Evolutionary conservation across 37 sponge, comb jelly and placozoan species (phyloP).

Genomic region (Theonella swinhoei): DNA sequence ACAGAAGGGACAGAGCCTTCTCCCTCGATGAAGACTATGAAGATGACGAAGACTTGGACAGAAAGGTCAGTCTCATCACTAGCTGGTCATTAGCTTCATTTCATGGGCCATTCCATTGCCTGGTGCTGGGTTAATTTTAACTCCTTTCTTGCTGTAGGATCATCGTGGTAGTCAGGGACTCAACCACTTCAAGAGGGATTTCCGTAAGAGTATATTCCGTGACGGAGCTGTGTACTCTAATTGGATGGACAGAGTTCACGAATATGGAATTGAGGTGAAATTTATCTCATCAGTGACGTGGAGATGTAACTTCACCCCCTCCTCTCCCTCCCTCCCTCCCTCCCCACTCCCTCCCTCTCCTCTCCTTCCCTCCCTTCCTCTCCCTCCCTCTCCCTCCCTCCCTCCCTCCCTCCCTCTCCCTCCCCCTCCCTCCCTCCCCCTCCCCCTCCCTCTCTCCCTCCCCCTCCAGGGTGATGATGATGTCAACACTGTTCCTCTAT

Average conservation of each 20-base stretch:
- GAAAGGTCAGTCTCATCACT: background rate
- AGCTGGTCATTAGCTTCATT: background rate
- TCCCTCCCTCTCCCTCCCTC: too few relatives aligned
- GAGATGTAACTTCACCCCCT: background rate
- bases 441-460: background rate
- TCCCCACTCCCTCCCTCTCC: background rate
- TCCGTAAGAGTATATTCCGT: slow-evolving; percentile 58
- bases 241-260: slow-evolving; percentile 55
- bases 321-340: too few relatives aligned
- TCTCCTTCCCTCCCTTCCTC: too few relatives aligned
- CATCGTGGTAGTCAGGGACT: background rate
- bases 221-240: slow-evolving; percentile 54
- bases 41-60: background rate
- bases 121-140: background rate
- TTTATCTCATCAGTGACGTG: background rate
- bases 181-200: slow-evolving; percentile 44
- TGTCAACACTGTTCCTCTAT: slow-evolving; percentile 19
- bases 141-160: background rate
- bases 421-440: too few relatives aligned
- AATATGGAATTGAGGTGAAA: slow-evolving; percentile 24
- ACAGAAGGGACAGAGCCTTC: background rate
- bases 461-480: slow-evolving; percentile 16
- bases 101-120: background rate
- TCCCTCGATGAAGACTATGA: background rate
- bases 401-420: too few relatives aligned